A percentile compares a stretch with the other conserved stretches of the same genome.
These are phyloP conservation scores for Coreoperca whiteheadi DNA, from an alignment of 2,113 vertebrate genomes.

Conservation along the genomic window DNA sequence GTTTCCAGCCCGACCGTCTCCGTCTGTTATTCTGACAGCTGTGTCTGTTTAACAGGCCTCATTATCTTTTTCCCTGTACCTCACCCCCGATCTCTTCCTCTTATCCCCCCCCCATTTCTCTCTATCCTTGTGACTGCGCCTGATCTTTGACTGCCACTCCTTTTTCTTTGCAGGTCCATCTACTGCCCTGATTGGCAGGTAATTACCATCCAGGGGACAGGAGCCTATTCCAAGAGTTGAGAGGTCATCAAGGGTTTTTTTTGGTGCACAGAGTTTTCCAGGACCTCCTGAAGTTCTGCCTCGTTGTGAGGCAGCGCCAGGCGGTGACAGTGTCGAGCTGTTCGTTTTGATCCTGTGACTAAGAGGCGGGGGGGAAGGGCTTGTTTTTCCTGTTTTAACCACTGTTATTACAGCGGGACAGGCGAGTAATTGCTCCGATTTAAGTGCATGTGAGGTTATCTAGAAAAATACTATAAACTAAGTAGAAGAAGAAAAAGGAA, in stretches of 20 bases:
- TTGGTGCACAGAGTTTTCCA: constrained; percentile 30
- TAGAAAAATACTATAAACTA: constrained; percentile 37
- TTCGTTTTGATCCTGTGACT: constrained; percentile 47
- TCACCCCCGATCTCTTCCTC: constrained; percentile 34
- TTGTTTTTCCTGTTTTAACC: constrained; percentile 52
- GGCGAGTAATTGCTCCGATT: constrained; percentile 37
- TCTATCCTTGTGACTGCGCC: constrained; percentile 32
- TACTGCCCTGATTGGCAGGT: constrained; percentile 74
- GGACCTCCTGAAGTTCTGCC: constrained; percentile 42
- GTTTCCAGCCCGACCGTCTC: constrained; percentile 47
- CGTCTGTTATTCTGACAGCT: constrained; percentile 61
- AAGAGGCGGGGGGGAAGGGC: constrained; percentile 27
- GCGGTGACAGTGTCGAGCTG: constrained; percentile 29
- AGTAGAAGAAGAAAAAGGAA: constrained; percentile 18
- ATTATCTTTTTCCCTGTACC: constrained; percentile 51
- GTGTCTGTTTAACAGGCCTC: constrained; percentile 64
- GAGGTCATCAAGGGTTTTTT: constrained; percentile 59
- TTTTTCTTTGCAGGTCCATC: constrained; percentile 53
- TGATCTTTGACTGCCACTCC: constrained; percentile 62
- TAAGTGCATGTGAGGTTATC: constrained; percentile 47
- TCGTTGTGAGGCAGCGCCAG: constrained; percentile 33
- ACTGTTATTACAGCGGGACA: constrained; percentile 47
- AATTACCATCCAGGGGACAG: constrained; percentile 79
- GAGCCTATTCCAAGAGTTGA: constrained; percentile 67
- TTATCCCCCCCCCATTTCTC: background rate